Percentiles rank a stretch among this genome's conserved stretches.
phyloP scores from a whole-genome alignment of 2,797 vertebrate genomes.

The Erethizon dorsatum region DNA sequence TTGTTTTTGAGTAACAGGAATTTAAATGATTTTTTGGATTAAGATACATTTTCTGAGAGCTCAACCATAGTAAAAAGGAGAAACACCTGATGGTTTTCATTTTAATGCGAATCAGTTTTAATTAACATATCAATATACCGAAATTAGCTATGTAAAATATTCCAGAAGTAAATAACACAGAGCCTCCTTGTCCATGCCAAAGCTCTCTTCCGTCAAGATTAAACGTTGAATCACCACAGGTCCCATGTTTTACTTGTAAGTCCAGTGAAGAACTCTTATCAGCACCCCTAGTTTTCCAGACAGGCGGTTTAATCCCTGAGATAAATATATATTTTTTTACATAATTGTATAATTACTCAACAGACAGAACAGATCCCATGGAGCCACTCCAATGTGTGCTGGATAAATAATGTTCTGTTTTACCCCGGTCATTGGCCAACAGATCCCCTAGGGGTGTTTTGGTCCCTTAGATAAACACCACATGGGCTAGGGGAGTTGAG shows the following conservation, averaged over 20 bases:
- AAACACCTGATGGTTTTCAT: not conserved
- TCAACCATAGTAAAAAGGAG: slow-evolving; percentile 42
- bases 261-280: slow-evolving; percentile 67
- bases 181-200: slow-evolving; percentile 15
- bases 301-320: slow-evolving; percentile 75
- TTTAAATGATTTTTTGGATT: slow-evolving; percentile 51
- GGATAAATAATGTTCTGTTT: slow-evolving; percentile 69
- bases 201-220: slow-evolving; percentile 59
- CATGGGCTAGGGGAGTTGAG: not conserved
- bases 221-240: slow-evolving; percentile 56
- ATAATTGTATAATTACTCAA: slow-evolving; percentile 72
- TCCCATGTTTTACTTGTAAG: slow-evolving; percentile 35
- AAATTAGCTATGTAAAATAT: slow-evolving; percentile 59
- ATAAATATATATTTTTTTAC: slow-evolving; percentile 73
- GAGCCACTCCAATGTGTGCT: slow-evolving; percentile 62
- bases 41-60: slow-evolving; percentile 38
- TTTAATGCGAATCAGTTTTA: slow-evolving; percentile 49
- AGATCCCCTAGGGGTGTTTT: slow-evolving; percentile 69
- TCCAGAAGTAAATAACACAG: slow-evolving; percentile 65
- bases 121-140: slow-evolving; percentile 6
- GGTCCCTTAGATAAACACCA: slow-evolving; percentile 78
- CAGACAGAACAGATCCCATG: slow-evolving; percentile 71
- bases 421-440: slow-evolving; percentile 52
- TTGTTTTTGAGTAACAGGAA: slow-evolving; percentile 23
- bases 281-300: slow-evolving; percentile 66